These are phyloP conservation scores for Molossus molossus DNA, from an alignment of 2,797 vertebrate species.

Conservation along the genomic window DNA sequence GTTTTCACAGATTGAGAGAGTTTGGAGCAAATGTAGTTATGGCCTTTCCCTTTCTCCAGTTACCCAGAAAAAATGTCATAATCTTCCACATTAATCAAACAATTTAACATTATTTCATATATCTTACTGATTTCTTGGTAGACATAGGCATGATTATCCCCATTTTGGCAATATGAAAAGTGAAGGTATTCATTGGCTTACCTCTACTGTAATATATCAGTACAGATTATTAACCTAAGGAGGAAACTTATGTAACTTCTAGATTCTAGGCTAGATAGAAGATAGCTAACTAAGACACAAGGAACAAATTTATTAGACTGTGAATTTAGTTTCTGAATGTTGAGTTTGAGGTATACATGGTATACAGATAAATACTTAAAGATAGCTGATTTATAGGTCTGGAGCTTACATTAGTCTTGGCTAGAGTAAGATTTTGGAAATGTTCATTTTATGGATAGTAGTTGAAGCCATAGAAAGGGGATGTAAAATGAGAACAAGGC, in stretches of 20 bases:
- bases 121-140: constrained; percentile 29
- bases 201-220: not conserved
- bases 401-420: not conserved
- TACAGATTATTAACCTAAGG: not conserved
- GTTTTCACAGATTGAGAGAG: constrained; percentile 38
- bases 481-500: constrained; percentile 18
- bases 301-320: constrained; percentile 19
- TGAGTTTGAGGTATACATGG: constrained; percentile 2
- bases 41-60: constrained; percentile 24
- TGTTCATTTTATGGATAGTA: not conserved
- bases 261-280: not conserved
- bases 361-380: not conserved
- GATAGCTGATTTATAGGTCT: constrained; percentile 6
- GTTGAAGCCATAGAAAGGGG: not conserved
- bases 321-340: constrained; percentile 4
- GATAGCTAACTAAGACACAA: not conserved
- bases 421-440: constrained; percentile 46
- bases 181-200: not conserved
- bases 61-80: constrained; percentile 26
- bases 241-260: not conserved
- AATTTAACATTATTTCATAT: constrained; percentile 38
- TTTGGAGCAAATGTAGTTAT: constrained; percentile 2
- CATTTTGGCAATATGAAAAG: not conserved
- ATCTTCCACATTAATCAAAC: constrained; percentile 47
- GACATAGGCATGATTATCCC: not conserved